Evolutionary conservation across 2,113 vertebrate genomes (phyloP), one percentile per base, ranked within the genome.

Genomic region (Brachypteracias leptosomus): DNA sequence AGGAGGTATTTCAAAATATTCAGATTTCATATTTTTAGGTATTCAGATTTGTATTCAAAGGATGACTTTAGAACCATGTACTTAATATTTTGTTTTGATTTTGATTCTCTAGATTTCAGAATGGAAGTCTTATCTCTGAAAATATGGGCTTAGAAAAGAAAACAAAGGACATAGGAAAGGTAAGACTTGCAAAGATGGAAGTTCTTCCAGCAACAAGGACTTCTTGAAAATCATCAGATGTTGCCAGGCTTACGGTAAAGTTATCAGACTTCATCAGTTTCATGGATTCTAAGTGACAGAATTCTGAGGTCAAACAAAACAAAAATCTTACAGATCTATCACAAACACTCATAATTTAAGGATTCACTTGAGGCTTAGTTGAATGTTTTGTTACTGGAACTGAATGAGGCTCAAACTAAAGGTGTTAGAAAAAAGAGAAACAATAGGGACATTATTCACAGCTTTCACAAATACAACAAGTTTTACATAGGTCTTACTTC

Each of bases 81-180:
- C 6, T 33, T 63, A 25, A 15, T 52, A 61, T 35, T 76, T 55
- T 62, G 3, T 9, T 90, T 74, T 4, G 1, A 29, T 89, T 85
- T 79, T 89, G 7, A 29, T 66, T 57, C 9, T 63, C 13, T 54
- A 10, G 16, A 35, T 55, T 61, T 92, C 22, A 57, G 29, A 92
- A 58, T 8, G 4, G 13, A 91, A 71, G 11, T 11, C 36, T 62
- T 61, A 6, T 5, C 19, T 66, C 11, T 59, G 31, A 52, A n/a
- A n/a, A n/a, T n/a, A n/a, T n/a, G n/a, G n/a, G n/a, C n/a, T n/a
- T n/a, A 16, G 18, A 75, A 81, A 79, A 83, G n/a, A n/a, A n/a
- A n/a, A n/a, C 0, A 0, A 75, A 21, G 7, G 5, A 54, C 24
- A 2, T 28, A 28, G 22, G 16, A 68, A n/a, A n/a, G n/a, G n/a